Conservation (phyloP, 1,140 invertebrate species). For the Apocrypta bakeri region DNA sequence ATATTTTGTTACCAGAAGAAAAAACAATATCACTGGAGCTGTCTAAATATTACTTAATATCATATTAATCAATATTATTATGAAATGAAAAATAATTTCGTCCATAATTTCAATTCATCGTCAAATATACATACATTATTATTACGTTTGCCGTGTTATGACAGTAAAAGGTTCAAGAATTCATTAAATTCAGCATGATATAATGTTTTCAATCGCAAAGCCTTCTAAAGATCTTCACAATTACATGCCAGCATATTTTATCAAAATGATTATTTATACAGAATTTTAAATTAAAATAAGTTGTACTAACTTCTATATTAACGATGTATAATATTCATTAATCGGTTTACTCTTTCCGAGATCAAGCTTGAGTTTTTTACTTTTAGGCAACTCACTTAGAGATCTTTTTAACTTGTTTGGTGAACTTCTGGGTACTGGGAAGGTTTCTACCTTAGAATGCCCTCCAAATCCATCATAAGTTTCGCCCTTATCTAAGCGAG, state of each 20-base stretch:
- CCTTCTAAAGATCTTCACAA: background rate
- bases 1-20: background rate
- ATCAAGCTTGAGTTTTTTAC: slow-evolving; percentile 53
- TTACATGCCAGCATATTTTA: background rate
- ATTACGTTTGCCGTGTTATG: no score
- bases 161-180: background rate
- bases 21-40: background rate
- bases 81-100: background rate
- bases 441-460: slow-evolving; percentile 62
- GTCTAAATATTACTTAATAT: background rate
- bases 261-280: background rate
- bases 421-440: slow-evolving; percentile 51
- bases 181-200: background rate
- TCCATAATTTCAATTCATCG: background rate
- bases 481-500: slow-evolving; percentile 21
- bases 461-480: slow-evolving; percentile 66
- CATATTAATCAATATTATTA: background rate
- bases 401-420: slow-evolving; percentile 48
- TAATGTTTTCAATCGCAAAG: background rate
- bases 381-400: slow-evolving; percentile 30
- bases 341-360: slow-evolving; percentile 47
- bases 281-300: slow-evolving; percentile 3
- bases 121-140: background rate
- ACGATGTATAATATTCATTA: slow-evolving; percentile 42
- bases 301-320: slow-evolving; percentile 38